Evolutionary conservation across 2,113 vertebrate genomes (phyloP).

Genomic region (Periophthalmus modestus): DNA sequence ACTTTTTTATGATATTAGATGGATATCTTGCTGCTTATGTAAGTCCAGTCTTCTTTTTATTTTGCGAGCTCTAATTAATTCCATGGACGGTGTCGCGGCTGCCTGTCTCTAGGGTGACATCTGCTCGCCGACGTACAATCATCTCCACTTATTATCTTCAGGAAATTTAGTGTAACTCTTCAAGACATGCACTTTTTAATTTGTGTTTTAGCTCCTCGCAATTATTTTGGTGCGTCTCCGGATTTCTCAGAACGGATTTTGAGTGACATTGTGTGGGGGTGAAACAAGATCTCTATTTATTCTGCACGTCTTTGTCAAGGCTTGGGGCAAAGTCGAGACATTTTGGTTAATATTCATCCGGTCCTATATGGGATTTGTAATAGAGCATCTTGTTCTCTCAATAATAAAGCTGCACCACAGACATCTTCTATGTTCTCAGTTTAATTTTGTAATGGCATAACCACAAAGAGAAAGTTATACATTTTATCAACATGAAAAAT

Average conservation of each 20-base stretch:
- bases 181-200: conserved; percentile 30
- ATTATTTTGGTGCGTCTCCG: conserved; percentile 9
- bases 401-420: background rate
- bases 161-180: conserved; percentile 30
- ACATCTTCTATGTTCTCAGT: background rate
- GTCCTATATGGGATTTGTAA: background rate
- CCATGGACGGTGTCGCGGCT: conserved; percentile 6
- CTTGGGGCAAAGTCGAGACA: background rate
- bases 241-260: conserved; percentile 1
- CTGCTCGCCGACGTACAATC: conserved; percentile 26
- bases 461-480: no score
- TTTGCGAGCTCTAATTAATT: conserved; percentile 39
- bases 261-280: conserved; percentile 1
- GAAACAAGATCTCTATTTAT: background rate
- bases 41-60: conserved; percentile 18
- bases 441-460: background rate
- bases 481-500: background rate
- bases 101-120: conserved; percentile 15
- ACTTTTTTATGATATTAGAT: conserved; percentile 1
- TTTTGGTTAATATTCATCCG: background rate
- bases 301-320: conserved; percentile 1
- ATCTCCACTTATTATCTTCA: conserved; percentile 27
- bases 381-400: background rate
- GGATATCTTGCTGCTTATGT: conserved; percentile 25
- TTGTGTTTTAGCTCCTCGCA: conserved; percentile 17